Evolutionary conservation across 2,888 invertebrate species (phyloP).

Genomic region (Drosophila greeni): DNA sequence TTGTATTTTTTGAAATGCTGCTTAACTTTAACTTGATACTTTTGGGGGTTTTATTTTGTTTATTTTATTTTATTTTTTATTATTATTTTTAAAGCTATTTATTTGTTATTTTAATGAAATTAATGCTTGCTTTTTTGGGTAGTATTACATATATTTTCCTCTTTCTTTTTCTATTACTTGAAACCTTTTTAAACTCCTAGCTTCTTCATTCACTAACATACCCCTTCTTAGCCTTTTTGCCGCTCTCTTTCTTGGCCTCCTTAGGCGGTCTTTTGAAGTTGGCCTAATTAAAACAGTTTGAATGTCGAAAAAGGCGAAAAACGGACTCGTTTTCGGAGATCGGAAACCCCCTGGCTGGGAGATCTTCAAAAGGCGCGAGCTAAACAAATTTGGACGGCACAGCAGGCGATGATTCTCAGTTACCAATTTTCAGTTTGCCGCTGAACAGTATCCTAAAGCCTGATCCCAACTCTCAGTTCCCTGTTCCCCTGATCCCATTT

Average conservation of each 20-base stretch:
- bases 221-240: no score
- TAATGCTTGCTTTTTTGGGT: no score
- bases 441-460: no score
- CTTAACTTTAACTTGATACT: neutral
- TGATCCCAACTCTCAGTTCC: no score
- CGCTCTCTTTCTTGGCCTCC: neutral
- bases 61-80: no score
- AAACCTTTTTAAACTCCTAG: neutral
- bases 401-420: constrained; percentile 50
- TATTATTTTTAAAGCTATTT: neutral
- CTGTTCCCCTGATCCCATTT: no score
- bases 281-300: constrained; percentile 55
- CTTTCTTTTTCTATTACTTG: neutral
- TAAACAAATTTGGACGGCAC: constrained; percentile 66
- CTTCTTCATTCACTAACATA: neutral
- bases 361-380: constrained; percentile 54
- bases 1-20: neutral
- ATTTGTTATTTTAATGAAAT: no score
- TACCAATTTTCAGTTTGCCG: constrained; percentile 5
- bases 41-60: neutral
- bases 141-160: no score
- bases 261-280: constrained; percentile 19
- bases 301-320: constrained; percentile 31
- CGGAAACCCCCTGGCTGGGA: constrained; percentile 1
- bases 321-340: neutral